A percentile compares a stretch with the other conserved stretches of the same genome.
Evolutionary conservation across 2,797 vertebrate genomes (phyloP).

Genomic region (Sphaeramia orbicularis): DNA sequence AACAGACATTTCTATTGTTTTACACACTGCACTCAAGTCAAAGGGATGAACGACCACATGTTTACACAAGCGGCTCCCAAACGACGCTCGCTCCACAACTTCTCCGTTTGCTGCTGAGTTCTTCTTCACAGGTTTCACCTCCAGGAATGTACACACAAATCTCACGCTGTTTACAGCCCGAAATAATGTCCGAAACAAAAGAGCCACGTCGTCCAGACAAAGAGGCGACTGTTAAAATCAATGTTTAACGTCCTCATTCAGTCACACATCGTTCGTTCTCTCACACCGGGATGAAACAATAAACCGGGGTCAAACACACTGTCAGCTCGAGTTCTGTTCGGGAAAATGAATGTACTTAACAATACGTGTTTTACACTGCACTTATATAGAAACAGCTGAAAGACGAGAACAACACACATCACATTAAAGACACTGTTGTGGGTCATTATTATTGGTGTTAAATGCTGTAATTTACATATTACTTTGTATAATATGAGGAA

Average conservation of each 20-base stretch:
- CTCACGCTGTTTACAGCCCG: not conserved
- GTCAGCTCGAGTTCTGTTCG: slow-evolving; percentile 12
- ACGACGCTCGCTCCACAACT: not conserved
- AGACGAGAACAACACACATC: too few relatives aligned
- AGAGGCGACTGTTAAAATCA: slow-evolving; percentile 35
- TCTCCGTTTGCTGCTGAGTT: slow-evolving; percentile 32
- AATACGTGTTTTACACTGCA: too few relatives aligned
- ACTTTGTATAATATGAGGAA: too few relatives aligned
- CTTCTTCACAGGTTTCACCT: slow-evolving; percentile 1
- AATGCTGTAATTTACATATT: too few relatives aligned
- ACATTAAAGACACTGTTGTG: too few relatives aligned
- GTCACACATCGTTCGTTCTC: not conserved
- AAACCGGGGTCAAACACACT: slow-evolving; percentile 19
- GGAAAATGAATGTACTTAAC: not conserved
- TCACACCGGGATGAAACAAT: slow-evolving; percentile 19
- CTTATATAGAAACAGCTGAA: too few relatives aligned
- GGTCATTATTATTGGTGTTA: too few relatives aligned
- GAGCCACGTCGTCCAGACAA: slow-evolving; percentile 16
- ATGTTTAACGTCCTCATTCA: slow-evolving; percentile 37
- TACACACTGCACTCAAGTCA: slow-evolving; percentile 8
- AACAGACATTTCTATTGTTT: not conserved
- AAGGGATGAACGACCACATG: not conserved
- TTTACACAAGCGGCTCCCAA: slow-evolving; percentile 1
- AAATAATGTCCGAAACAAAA: slow-evolving; percentile 30
- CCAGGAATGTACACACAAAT: slow-evolving; percentile 47